Conservation (phyloP, 2,888 invertebrate genomes). For the Mactromeris polynyma region DNA sequence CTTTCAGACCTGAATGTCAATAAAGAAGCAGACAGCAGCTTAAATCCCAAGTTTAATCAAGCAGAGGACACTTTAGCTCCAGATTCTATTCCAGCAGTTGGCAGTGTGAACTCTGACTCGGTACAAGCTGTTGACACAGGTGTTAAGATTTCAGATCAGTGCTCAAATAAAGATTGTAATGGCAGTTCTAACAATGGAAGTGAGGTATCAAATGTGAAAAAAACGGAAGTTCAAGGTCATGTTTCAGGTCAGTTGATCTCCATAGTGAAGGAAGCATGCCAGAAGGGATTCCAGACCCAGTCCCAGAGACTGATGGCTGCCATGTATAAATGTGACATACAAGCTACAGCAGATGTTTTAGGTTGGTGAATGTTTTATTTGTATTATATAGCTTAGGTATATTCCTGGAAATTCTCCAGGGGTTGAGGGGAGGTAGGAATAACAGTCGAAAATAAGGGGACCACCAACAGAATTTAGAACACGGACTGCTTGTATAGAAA, state of each 20-base stretch:
- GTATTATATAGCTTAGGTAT: too few relatives aligned
- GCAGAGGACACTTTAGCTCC: background rate
- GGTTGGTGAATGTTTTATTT: slow-evolving; percentile 89
- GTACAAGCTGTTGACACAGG: background rate
- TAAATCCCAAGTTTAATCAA: background rate
- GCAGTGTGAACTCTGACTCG: background rate
- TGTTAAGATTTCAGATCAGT: background rate
- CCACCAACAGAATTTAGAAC: too few relatives aligned
- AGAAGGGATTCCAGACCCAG: slow-evolving; percentile 95
- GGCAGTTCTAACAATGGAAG: background rate
- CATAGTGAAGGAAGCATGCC: slow-evolving; percentile 95
- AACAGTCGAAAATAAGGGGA: too few relatives aligned
- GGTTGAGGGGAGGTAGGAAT: too few relatives aligned
- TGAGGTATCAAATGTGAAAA: slow-evolving; percentile 17
- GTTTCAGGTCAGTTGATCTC: slow-evolving; percentile 95
- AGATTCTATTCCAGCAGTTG: background rate
- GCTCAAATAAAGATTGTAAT: background rate
- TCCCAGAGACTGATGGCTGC: slow-evolving; percentile 97
- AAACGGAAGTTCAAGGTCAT: slow-evolving; percentile 74
- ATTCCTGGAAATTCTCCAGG: too few relatives aligned
- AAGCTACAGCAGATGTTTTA: slow-evolving; percentile 94
- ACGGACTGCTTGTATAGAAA: too few relatives aligned
- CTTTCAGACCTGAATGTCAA: background rate
- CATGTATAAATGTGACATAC: slow-evolving; percentile 95
- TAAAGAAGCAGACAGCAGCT: background rate